A percentile compares a stretch with the other conserved stretches of the same genome.
These are phyloP conservation scores for Barypeithes pellucidus DNA, from an alignment of 2,888 invertebrate species.

Conservation along the genomic window DNA sequence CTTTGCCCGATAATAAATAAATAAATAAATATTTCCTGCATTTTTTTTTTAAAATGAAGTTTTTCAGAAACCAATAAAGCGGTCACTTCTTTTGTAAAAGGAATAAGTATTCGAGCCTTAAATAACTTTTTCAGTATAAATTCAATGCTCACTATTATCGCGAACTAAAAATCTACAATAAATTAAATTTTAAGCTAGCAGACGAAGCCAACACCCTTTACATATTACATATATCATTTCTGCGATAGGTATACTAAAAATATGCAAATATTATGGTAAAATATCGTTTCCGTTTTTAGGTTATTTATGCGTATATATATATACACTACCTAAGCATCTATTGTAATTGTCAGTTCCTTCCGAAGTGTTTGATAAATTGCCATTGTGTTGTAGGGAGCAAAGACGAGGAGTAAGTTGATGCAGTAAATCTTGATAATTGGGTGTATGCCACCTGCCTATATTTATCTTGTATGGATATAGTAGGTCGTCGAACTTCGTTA, in stretches of 20 bases:
- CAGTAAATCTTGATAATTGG: conserved; percentile 18
- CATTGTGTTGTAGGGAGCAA: conserved; percentile 7
- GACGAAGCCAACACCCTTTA: too few relatives aligned
- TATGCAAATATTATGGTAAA: conserved; percentile 1
- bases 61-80: too few relatives aligned
- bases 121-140: too few relatives aligned
- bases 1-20: too few relatives aligned
- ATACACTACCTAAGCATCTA: conserved; percentile 37
- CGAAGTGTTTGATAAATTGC: conserved; percentile 42
- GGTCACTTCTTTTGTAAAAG: too few relatives aligned
- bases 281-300: conserved; percentile 5
- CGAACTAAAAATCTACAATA: too few relatives aligned
- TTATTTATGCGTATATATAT: conserved; percentile 21
- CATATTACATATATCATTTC: background rate
- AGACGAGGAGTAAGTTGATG: conserved; percentile 4
- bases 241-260: background rate
- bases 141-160: too few relatives aligned
- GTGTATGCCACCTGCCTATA: conserved; percentile 5
- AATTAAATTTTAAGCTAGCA: too few relatives aligned
- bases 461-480: background rate
- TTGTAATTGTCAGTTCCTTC: conserved; percentile 45
- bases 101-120: too few relatives aligned
- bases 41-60: too few relatives aligned
- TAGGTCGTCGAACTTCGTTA: too few relatives aligned
- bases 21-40: too few relatives aligned